Base-by-base conservation (phyloP, 2,113 vertebrate species). In the Syngnathus floridae region DNA sequence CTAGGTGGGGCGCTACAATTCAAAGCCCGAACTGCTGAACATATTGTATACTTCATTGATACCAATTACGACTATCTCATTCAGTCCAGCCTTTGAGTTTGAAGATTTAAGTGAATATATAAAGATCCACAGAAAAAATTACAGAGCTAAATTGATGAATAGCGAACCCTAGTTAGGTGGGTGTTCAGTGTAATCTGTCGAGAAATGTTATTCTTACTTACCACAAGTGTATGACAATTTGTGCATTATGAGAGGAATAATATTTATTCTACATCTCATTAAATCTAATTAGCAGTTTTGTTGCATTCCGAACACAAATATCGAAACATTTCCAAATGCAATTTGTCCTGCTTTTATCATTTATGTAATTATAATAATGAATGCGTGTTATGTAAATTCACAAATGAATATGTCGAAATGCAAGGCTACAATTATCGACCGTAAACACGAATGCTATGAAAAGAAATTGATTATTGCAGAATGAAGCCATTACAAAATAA, bases 261-360 rank as follows among this genome's bases (percentile, higher is more conserved):
- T 60, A 70, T 66, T 4, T 62, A 81, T 62, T 63, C 67, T 68
- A 68, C 4, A 63, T 65, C 62, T 67, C 37, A 66, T 75, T 69
- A 65, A 70, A 61, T 71, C 13, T 26, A 48, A 67, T 69, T 55
- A 64, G 31, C 6, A 38, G 49, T 13, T 36, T 10, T 66, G 11
- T 26, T 54, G 21, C 21, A 54, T 4, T 54, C 54, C 31, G 3
- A 48, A n/a, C 19, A 21, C 21, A 41, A 41, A 41, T 13, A 65
- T 19, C 46, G 59, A 67, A 4, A 59, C 0, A 46, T 62, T 64
- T 57, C 38, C 64, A 67, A 71, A 65, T 57, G n/a, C 57, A 68
- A 38, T 54, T 14, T 17, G 5, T 55, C 41, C 8, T 49, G 6
- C 26, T 63, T 48, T 66, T 17, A 64, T 63, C 9, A 63, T 66